Conservation (phyloP, 1,140 invertebrate species). For the Apis cerana region DNA sequence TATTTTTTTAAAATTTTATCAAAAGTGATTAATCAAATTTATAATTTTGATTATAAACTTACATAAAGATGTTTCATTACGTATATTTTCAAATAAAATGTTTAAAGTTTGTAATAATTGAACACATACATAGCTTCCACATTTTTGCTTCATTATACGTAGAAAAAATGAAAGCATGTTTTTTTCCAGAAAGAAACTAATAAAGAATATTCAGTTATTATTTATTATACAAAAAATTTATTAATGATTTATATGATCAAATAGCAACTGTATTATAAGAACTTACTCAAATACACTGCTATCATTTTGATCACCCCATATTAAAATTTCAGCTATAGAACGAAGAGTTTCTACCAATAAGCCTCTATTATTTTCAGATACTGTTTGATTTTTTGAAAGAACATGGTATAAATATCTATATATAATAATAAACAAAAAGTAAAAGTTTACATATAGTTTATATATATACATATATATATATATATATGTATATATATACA, state of each 20-base stretch:
- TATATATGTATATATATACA: conserved; percentile 62
- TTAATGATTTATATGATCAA: neutral
- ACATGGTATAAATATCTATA: conserved; percentile 95
- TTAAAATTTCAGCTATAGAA: conserved; percentile 99
- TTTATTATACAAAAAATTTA: neutral
- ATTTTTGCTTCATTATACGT: conserved; percentile 98
- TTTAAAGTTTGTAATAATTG: conserved; percentile 99
- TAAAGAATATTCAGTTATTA: conserved; percentile 73
- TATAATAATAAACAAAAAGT: conserved; percentile 49
- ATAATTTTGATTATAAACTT: conserved; percentile 80
- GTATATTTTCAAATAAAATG: conserved; percentile 99
- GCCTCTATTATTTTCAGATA: conserved; percentile 96
- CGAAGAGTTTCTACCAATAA: conserved; percentile 98
- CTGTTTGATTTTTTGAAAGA: conserved; percentile 97
- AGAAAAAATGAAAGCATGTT: conserved; percentile 99
- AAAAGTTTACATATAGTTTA: neutral
- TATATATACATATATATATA: neutral
- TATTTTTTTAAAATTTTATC: conserved; percentile 18
- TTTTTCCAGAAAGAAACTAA: conserved; percentile 98
- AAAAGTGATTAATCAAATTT: neutral
- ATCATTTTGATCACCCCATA: conserved; percentile 99
- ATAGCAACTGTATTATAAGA: conserved; percentile 1
- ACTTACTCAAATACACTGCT: conserved; percentile 99
- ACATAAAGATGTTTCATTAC: conserved; percentile 99
- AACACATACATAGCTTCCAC: conserved; percentile 98